phyloP scores from a whole-genome alignment of 2,113 vertebrate species.

The Platichthys flesus region DNA sequence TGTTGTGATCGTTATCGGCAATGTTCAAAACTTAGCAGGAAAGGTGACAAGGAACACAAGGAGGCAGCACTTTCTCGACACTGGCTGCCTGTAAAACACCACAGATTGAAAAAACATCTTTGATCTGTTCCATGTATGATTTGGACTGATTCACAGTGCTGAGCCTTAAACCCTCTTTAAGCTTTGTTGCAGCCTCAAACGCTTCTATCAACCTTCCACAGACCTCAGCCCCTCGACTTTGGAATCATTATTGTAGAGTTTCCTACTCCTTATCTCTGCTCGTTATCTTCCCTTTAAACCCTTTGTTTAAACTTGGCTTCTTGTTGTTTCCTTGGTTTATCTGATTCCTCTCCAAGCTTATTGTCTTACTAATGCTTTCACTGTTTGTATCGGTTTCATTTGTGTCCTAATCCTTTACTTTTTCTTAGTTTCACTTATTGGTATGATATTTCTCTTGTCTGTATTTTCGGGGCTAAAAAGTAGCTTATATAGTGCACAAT shows the following conservation, averaged over 20 bases:
- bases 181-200: not conserved
- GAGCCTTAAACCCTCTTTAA: constrained; percentile 29
- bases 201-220: constrained; percentile 5
- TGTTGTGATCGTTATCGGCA: too few relatives aligned
- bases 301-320: constrained; percentile 17
- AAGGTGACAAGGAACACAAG: too few relatives aligned
- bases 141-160: constrained; percentile 5
- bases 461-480: not conserved
- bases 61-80: too few relatives aligned
- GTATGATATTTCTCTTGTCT: not conserved
- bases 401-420: not conserved
- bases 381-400: not conserved
- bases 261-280: not conserved
- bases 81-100: not conserved
- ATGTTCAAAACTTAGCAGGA: too few relatives aligned
- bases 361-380: not conserved
- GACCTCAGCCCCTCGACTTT: constrained; percentile 1
- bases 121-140: constrained; percentile 29
- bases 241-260: constrained; percentile 3
- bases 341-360: not conserved
- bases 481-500: not conserved
- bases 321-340: not conserved
- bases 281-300: not conserved
- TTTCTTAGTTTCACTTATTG: not conserved
- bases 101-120: not conserved